Base-by-base conservation (phyloP, 2,797 vertebrate species). In the Gastrophryne carolinensis region DNA sequence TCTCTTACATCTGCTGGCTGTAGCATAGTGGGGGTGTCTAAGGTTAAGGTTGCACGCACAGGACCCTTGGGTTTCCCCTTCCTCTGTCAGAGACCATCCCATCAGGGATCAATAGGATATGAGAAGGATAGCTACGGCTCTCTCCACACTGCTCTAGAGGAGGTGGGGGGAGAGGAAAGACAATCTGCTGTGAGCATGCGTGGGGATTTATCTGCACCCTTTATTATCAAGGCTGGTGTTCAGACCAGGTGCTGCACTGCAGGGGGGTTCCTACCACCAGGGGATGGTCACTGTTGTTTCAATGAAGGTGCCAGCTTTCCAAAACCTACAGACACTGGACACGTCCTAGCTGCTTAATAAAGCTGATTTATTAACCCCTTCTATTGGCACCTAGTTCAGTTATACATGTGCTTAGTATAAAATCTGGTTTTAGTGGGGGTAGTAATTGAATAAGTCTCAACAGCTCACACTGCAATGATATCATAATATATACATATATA, bases 141-240 rank as follows among this genome's bases (percentile, higher is more conserved):
- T 53, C 53, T 69, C 32, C 49, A 65, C 35, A 44, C 66, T 64
- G 58, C 24, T 61, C 58, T 58, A 26, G 21, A 68, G 64, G 56
- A 75, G 73, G 72, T 41, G 65, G 75, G 17, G 60, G 50, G 27
- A 71, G 50, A 71, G 27, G 29, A 39, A 60, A 56, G 52, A 63
- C 24, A 24, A 39, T n/a, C 6, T 58, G 26, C n/a, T 54, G 34
- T 78, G 75, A 72, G 75, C 75, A 78, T 78, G 75, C 75, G 75
- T 78, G 69, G 41, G 37, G 53, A 35, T 52, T 50, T 60, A 78
- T 56, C 68, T 78, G 68, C 75, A 78, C 75, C 75, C 67, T 77
- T 78, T 72, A 39, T 66, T 50, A 72, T 34, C 61, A 72, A 30
- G 24, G 26, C 52, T 60, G 27, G 41, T 50, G 30, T 37, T 65